Base-by-base conservation (phyloP, 2,888 invertebrate species). In the Desoria tigrina region DNA sequence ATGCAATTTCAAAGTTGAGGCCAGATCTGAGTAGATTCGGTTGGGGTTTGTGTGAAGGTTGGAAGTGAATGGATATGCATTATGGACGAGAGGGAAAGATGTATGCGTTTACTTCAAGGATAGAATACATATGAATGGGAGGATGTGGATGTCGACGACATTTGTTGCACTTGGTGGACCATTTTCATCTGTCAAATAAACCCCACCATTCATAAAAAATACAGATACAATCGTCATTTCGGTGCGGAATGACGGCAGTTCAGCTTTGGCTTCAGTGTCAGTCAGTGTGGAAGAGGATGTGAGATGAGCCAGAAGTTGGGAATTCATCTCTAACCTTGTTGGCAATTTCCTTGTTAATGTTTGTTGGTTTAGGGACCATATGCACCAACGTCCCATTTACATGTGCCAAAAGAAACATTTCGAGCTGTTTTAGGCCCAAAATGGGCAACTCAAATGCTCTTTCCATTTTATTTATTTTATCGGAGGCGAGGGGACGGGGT, bases 321-420 rank as follows among this genome's bases (percentile, higher is more conserved):
- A 45, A 45, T 45, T 6, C 45, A 6, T 11, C 9, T 21, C 45
- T 45, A 45, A 45, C 45, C 45, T 57, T 59, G 45, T 60, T 66
- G 56, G 49, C 65, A 58, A 50, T 62, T 66, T 62, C 45, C 42
- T 57, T 66, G 66, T 62, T 57, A 66, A 66, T 62, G 45, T 61
- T 26, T 32, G 54, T 58, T 39, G 24, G 42, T 56, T 49, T 51
- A 24, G 56, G 42, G 49, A 56, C 55, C 49, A 28, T 56, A 27
- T 26, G 27, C 26, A 42, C 55, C 23, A 9, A 49, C 24, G 62
- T 51, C 18, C 51, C 51, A 51, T 51, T 51, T 51, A 51, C 51
- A 51, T 51, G 51, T 51, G 51, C 51, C 51, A 51, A 51, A 51
- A 51, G 51, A 51, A 51, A 51, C 51, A 24, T 24, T 51, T 51